These are phyloP conservation scores for Lepilemur septentrionalis DNA, from an alignment of 2,797 vertebrate genomes.

Conservation along the genomic window DNA sequence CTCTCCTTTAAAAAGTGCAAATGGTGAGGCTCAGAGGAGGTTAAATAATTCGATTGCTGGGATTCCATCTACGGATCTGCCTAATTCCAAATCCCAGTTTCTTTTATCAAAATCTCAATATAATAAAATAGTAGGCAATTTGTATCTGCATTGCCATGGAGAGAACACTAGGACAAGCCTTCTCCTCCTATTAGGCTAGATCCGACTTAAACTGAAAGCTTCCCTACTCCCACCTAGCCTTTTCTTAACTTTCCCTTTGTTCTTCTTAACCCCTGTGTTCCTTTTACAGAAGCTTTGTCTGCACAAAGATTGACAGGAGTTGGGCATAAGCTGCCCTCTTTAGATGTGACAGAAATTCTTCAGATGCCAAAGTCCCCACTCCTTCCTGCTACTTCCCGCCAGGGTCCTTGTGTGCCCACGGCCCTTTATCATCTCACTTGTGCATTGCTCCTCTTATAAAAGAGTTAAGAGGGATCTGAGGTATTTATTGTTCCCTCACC, in stretches of 20 bases:
- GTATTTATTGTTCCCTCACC: background rate
- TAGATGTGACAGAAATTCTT: background rate
- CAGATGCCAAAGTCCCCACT: background rate
- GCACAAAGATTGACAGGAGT: background rate
- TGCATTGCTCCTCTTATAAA: background rate
- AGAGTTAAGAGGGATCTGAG: background rate
- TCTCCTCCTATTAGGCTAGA: background rate
- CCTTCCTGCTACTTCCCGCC: background rate
- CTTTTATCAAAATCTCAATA: background rate
- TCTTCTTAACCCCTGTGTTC: background rate
- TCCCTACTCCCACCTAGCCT: background rate
- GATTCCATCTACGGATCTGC: background rate
- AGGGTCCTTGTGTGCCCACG: background rate
- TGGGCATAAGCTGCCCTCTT: background rate
- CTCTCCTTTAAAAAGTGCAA: background rate
- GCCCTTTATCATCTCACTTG: background rate
- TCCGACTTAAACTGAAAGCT: background rate
- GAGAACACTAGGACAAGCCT: background rate
- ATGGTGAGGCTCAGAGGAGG: background rate
- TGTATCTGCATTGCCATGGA: background rate
- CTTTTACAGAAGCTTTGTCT: background rate
- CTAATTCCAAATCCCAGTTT: background rate
- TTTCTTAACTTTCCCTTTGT: background rate
- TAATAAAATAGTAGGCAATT: background rate
- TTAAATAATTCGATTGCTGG: background rate